phyloP scores from a whole-genome alignment of 1,140 invertebrate genomes.

The Dysdera silvatica region DNA sequence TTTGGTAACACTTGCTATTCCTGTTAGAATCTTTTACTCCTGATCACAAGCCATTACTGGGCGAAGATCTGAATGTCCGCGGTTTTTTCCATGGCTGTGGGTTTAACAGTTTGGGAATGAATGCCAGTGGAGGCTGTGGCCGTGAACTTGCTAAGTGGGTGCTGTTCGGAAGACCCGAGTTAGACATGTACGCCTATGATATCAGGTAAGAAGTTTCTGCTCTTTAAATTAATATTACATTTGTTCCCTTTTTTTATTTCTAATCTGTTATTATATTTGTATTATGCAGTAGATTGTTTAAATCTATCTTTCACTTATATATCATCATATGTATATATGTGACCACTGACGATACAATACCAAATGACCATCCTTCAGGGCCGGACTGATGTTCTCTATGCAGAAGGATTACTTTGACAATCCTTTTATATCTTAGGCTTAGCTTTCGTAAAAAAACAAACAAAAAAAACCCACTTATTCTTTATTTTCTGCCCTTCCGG shows the following conservation, averaged over 20 bases:
- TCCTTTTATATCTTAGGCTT: too few species aligned
- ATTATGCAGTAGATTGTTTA: not conserved
- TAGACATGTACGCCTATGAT: constrained; percentile 78
- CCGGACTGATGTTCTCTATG: too few species aligned
- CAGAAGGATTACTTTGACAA: too few species aligned
- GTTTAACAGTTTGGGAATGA: constrained; percentile 83
- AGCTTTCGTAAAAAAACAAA: too few species aligned
- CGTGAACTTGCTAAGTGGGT: constrained; percentile 79
- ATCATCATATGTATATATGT: too few species aligned
- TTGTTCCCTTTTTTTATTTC: not conserved
- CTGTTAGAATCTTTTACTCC: constrained; percentile 76
- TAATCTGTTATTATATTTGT: not conserved
- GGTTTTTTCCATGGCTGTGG: constrained; percentile 74
- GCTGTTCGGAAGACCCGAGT: constrained; percentile 63
- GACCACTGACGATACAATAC: too few species aligned
- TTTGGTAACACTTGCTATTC: too few species aligned
- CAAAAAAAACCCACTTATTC: too few species aligned
- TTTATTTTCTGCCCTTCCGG: too few species aligned
- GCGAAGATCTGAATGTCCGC: constrained; percentile 49
- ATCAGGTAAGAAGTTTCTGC: constrained; percentile 53
- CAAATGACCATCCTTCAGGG: too few species aligned
- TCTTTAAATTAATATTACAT: not conserved
- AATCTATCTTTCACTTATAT: too few species aligned
- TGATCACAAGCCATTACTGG: constrained; percentile 80
- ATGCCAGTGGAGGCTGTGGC: constrained; percentile 75